These are phyloP conservation scores for Netelia melanura DNA, from an alignment of 2,888 invertebrate genomes.

Conservation along the genomic window DNA sequence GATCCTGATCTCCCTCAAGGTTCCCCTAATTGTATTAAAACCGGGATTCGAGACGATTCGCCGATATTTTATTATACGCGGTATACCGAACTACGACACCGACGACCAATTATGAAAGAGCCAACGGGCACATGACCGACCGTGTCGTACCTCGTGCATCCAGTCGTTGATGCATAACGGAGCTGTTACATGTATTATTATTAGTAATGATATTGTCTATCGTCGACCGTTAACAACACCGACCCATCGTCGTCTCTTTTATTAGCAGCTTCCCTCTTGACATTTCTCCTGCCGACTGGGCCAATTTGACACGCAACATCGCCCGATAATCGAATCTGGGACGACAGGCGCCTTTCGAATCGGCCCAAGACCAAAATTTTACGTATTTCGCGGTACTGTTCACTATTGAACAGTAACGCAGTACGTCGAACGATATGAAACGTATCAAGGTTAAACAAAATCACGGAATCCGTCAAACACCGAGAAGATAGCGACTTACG, in stretches of 20 bases:
- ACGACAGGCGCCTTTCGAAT: too few relatives aligned
- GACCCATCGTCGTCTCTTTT: not conserved
- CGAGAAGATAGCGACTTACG: too few relatives aligned
- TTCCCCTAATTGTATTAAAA: slow-evolving; percentile 59
- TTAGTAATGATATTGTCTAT: not conserved
- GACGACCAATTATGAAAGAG: slow-evolving; percentile 57
- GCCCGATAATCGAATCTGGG: too few relatives aligned
- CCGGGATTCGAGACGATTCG: slow-evolving; percentile 53
- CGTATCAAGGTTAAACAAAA: too few relatives aligned
- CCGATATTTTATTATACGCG: slow-evolving; percentile 30
- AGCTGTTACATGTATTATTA: not conserved
- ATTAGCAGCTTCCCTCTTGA: not conserved
- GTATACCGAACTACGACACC: slow-evolving; percentile 18
- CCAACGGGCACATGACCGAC: slow-evolving; percentile 48
- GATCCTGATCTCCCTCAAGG: slow-evolving; percentile 52
- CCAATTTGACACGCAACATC: too few relatives aligned
- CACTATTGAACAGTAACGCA: too few relatives aligned
- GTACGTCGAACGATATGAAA: too few relatives aligned
- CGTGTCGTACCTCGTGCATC: not conserved
- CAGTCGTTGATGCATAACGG: not conserved
- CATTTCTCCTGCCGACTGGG: too few relatives aligned
- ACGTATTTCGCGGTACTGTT: too few relatives aligned
- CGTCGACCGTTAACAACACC: not conserved
- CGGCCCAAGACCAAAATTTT: too few relatives aligned
- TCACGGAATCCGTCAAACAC: too few relatives aligned